Evolutionary conservation across 1,140 invertebrate species (phyloP), one percentile per base, ranked within the genome.

Genomic region (Drosophila novamexicana): DNA sequence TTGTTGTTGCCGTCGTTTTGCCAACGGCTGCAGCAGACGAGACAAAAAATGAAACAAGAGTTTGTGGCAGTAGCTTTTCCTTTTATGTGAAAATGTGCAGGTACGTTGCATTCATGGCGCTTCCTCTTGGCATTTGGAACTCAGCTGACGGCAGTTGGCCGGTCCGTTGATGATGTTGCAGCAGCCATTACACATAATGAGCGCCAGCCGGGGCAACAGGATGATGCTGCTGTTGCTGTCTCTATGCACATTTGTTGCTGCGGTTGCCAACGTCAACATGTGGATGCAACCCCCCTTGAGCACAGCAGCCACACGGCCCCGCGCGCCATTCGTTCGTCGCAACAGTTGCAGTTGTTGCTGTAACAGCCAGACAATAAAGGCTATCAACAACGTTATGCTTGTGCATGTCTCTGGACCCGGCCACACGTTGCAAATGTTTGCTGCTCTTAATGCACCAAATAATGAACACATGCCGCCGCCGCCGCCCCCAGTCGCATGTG

Each of bases 141-240:
- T 29, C 52, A 36, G 16, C 45, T 58, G 47, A 49, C 59, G 47
- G 56, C 56, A 59, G 56, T 62, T 62, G 61, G 53, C 44, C 44
- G 14, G 68, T 42, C 76, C 75, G 77, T 77, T 77, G 79, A 81
- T 82, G 68, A 77, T 84, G 72, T 71, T 86, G 49, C 59, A 71
- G 71, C 75, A 82, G 77, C 84, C 84, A 84, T 83, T 77, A 84
- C 82, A 88, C 82, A 85, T 85, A 85, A 85, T 88, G 83, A 85
- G 82, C 77, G 83, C 52, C 82, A 79, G 56, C 53, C 64, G 72
- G 52, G 69, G 10, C 62, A 71, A 58, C 67, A 71, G 58, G 73
- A 70, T 57, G 52, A 9, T 59, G 66, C 68, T 58, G 18, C 52
- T 42, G 32, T 32, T 63, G 56, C 52, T 29, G 71, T 39, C 58